Evolutionary conservation across 1,140 invertebrate species (phyloP).

Genomic region (Telenomus remus): DNA sequence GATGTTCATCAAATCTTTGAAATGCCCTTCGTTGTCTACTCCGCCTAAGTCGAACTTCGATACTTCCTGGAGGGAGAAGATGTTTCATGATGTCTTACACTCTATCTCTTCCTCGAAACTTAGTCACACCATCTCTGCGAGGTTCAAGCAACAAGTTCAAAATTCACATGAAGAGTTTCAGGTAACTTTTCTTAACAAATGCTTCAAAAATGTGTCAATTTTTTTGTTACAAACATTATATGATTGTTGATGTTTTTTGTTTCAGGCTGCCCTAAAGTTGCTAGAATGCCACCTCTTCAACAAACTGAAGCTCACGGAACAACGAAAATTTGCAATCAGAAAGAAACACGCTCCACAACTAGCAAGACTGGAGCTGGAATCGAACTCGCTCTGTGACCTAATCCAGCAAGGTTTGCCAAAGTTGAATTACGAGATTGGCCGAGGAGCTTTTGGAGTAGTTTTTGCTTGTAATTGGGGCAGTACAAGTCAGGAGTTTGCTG

Average conservation of each 20-base stretch:
- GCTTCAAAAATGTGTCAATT: no score
- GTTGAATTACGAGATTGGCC: conserved; percentile 87
- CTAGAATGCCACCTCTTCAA: conserved; percentile 83
- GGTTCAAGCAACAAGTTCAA: conserved; percentile 76
- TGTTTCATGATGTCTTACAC: conserved; percentile 83
- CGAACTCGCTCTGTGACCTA: conserved; percentile 86
- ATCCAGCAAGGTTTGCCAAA: conserved; percentile 86
- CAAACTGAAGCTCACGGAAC: conserved; percentile 87
- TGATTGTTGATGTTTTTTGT: conserved; percentile 75
- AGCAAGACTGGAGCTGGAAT: conserved; percentile 88
- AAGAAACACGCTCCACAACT: conserved; percentile 88
- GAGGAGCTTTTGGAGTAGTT: conserved; percentile 93
- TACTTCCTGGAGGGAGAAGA: conserved; percentile 82
- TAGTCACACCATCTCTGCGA: conserved; percentile 84
- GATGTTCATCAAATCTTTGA: conserved; percentile 79
- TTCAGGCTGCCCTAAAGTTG: conserved; percentile 80
- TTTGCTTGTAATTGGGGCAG: conserved; percentile 88
- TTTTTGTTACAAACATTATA: no score
- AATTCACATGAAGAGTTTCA: conserved; percentile 57
- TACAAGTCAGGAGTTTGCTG: conserved; percentile 82
- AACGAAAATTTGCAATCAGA: conserved; percentile 83
- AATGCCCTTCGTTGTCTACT: conserved; percentile 76
- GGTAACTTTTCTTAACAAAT: no score
- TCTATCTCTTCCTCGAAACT: conserved; percentile 83
- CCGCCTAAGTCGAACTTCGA: conserved; percentile 79